phyloP scores from a whole-genome alignment of 2,113 vertebrate species.

The Phyllopteryx taeniolatus region DNA sequence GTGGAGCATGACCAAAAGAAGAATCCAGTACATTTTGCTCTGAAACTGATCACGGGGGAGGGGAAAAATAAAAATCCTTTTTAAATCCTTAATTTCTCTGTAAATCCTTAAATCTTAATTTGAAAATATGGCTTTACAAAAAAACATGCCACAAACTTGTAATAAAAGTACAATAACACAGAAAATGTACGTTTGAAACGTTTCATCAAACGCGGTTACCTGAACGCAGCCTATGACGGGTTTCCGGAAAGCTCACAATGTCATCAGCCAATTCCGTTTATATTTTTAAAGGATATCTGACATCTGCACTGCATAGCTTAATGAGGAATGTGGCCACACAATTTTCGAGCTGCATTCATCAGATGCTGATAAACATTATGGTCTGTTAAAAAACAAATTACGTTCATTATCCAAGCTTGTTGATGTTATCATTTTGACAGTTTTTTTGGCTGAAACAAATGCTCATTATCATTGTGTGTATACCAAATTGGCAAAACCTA shows the following conservation, averaged over 20 bases:
- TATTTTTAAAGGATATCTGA: too few species aligned
- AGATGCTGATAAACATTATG: background rate
- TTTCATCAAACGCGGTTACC: too few species aligned
- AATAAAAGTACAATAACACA: too few species aligned
- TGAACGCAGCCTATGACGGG: too few species aligned
- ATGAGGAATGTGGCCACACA: too few species aligned
- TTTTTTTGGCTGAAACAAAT: constrained; percentile 45
- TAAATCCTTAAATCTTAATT: background rate
- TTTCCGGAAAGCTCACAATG: too few species aligned
- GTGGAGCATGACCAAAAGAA: background rate
- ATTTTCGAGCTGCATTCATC: background rate
- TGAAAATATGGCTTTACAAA: too few species aligned
- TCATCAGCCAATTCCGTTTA: background rate
- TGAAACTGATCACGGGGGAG: background rate
- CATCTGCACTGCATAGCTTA: too few species aligned
- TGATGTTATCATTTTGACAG: constrained; percentile 1
- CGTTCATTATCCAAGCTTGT: too few species aligned
- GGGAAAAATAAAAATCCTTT: too few species aligned
- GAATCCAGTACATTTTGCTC: background rate
- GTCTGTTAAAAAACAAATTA: background rate
- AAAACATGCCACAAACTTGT: background rate
- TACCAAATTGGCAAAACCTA: background rate
- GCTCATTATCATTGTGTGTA: constrained; percentile 36
- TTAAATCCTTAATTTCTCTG: background rate
- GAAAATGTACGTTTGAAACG: background rate